Conservation (phyloP, 2,888 invertebrate genomes). For the Eilema caniola region DNA sequence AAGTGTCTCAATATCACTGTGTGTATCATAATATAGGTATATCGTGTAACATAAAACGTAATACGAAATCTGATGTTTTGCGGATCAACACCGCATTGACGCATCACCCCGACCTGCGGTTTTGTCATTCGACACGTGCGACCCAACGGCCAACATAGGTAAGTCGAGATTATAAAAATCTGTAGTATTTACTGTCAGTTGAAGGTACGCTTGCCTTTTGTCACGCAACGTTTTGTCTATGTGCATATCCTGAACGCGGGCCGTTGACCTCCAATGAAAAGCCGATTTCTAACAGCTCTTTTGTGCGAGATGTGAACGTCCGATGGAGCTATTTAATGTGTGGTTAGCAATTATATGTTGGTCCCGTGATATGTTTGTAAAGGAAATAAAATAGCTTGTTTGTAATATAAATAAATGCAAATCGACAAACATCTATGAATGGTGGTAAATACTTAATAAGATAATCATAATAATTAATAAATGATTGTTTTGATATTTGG, state of each 20-base stretch:
- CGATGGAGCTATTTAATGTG: constrained; percentile 50
- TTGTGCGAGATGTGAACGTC: constrained; percentile 69
- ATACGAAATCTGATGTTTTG: constrained; percentile 38
- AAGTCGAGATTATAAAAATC: constrained; percentile 23
- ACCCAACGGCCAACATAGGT: constrained; percentile 18
- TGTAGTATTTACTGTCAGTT: constrained; percentile 50
- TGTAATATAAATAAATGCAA: not conserved
- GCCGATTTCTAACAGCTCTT: constrained; percentile 68
- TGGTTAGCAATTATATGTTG: constrained; percentile 46
- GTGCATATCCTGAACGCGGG: constrained; percentile 82
- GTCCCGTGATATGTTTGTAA: constrained; percentile 41
- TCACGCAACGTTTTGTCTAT: constrained; percentile 75
- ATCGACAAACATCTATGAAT: not conserved
- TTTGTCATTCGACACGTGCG: constrained; percentile 46
- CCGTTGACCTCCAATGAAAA: constrained; percentile 77
- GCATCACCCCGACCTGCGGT: constrained; percentile 49
- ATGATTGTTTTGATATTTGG: too few species aligned
- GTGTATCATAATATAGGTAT: constrained; percentile 9
- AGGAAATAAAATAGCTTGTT: not conserved
- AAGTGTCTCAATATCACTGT: not conserved
- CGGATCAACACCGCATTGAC: constrained; percentile 39
- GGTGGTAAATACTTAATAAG: too few species aligned
- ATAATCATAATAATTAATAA: too few species aligned
- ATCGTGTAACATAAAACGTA: constrained; percentile 33
- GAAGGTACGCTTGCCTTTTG: constrained; percentile 66